Base-by-base conservation (phyloP, 2,113 vertebrate species). In the Macaca mulatta region DNA sequence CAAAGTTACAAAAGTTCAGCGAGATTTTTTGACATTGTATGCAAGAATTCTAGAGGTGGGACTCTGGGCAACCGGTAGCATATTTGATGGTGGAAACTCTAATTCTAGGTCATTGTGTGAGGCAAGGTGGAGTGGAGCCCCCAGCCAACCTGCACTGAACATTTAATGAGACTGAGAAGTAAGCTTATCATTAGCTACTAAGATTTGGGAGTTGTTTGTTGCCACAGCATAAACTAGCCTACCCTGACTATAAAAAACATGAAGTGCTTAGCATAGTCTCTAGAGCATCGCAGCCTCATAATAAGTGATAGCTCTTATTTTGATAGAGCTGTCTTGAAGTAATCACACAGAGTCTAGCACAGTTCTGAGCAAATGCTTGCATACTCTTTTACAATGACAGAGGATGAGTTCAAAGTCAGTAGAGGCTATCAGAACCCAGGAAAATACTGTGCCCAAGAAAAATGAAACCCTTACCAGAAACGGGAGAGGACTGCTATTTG, bases 21-120 rank as follows among this genome's bases (percentile, higher is more conserved):
- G 95, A 96, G 89, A 97, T 86, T 86, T 96, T 96, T 93, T 97
- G 96, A 97, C 94, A 95, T n/a, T 80, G 13, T 67, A 69, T 67
- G 92, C 85, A 96, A 91, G 70, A 69, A 97, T 74, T 16, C 57
- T 82, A 11, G 82, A 35, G 0, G 82, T 92, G 69, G 61, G 6
- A 87, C 43, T 12, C 20, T 32, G 95, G 97, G 87, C 30, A 84
- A 52, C 61, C 1, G 32, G 55, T 13, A 67, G 75, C 14, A 6
- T 27, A 77, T 48, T 17, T 74, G 40, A 80, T 74, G 27, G 13
- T 48, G 12, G 79, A 55, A 48, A 38, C 25, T 48, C 40, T 94
- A 79, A 89, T 8, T 52, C n/a, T 17, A 52, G 13, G 45, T 89
- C 7, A 43, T 35, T 3, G 1, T 64, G 20, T 40, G 6, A 93